Evolutionary conservation across 2,888 invertebrate species (phyloP).

Genomic region (Cataglyphis altisquamis): DNA sequence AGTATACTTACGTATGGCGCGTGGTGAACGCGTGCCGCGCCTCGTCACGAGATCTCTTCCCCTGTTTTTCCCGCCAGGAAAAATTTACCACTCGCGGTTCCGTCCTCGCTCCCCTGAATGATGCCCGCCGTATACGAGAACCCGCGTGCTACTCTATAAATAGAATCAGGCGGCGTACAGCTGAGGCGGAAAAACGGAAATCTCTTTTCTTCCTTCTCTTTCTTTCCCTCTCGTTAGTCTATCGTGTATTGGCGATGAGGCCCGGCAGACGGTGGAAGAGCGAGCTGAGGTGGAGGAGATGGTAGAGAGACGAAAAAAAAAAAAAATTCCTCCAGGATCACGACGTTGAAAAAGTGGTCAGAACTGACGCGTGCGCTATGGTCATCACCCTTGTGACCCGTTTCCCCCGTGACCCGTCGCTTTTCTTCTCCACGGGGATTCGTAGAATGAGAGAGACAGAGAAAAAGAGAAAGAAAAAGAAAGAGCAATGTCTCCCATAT

Average conservation of each 20-base stretch:
- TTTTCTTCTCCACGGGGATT: neutral
- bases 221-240: conserved; percentile 60
- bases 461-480: neutral
- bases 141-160: conserved; percentile 66
- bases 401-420: neutral
- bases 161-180: conserved; percentile 66
- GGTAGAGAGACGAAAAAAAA: conserved; percentile 49
- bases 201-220: conserved; percentile 9
- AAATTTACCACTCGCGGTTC: conserved; percentile 64
- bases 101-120: conserved; percentile 50
- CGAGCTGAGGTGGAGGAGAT: conserved; percentile 32
- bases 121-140: conserved; percentile 58
- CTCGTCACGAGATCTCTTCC: neutral
- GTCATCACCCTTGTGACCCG: conserved; percentile 24
- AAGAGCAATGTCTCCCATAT: conserved; percentile 59
- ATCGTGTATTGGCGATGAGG: conserved; percentile 79
- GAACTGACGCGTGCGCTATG: conserved; percentile 82
- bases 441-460: neutral
- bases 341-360: conserved; percentile 83
- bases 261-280: conserved; percentile 63
- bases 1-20: neutral
- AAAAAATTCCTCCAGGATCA: conserved; percentile 59
- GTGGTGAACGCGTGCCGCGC: conserved; percentile 33
- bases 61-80: neutral
- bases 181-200: conserved; percentile 80